These are phyloP conservation scores for Polietes domitor DNA, from an alignment of 2,888 invertebrate species.

Conservation along the genomic window DNA sequence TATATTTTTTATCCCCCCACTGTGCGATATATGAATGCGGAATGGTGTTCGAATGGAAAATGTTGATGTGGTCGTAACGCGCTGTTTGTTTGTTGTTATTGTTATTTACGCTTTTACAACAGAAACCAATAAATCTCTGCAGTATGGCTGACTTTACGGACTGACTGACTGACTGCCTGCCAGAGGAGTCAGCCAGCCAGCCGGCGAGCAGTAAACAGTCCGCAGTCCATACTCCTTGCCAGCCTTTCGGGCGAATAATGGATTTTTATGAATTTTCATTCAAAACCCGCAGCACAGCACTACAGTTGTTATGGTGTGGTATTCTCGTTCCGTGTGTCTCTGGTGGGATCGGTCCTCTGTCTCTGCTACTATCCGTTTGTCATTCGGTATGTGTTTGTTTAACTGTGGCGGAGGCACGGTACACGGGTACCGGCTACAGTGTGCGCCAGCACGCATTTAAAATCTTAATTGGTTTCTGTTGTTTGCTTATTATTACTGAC, in stretches of 20 bases:
- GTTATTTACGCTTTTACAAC: constrained; percentile 13
- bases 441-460: constrained; percentile 63
- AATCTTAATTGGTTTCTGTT: constrained; percentile 66
- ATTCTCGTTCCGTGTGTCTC: constrained; percentile 21
- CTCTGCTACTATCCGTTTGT: constrained; percentile 22
- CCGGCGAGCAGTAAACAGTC: constrained; percentile 30
- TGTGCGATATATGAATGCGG: constrained; percentile 34
- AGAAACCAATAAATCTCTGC: constrained; percentile 54
- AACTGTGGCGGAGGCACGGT: background rate
- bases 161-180: background rate
- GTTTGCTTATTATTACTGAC: constrained; percentile 30
- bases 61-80: constrained; percentile 28
- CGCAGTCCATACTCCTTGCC: constrained; percentile 19
- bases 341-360: constrained; percentile 28
- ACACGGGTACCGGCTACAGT: constrained; percentile 34
- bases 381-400: background rate
- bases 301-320: constrained; percentile 29
- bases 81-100: constrained; percentile 33
- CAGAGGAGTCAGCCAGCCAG: too few relatives aligned
- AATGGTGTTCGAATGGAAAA: constrained; percentile 10
- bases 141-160: constrained; percentile 19
- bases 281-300: constrained; percentile 58
- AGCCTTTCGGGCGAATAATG: constrained; percentile 31
- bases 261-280: constrained; percentile 58
- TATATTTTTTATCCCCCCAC: too few relatives aligned